Evolutionary conservation across 1,140 invertebrate species (phyloP).

Genomic region (Conus betulinus): DNA sequence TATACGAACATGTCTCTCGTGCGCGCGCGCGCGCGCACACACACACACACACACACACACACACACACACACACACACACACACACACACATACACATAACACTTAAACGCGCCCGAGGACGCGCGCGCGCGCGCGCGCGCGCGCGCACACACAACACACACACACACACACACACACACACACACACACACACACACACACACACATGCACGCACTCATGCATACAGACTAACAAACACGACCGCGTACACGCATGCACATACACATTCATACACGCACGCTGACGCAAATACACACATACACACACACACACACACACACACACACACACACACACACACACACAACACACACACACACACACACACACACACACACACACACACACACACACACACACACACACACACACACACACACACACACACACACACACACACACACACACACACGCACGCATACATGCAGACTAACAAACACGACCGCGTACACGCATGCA

Average conservation of each 20-base stretch:
- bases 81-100: too few relatives aligned
- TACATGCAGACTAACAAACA: neutral
- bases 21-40: too few relatives aligned
- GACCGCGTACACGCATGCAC: too few relatives aligned
- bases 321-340: neutral
- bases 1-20: too few relatives aligned
- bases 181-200: neutral
- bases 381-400: too few relatives aligned
- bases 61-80: neutral
- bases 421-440: neutral
- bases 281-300: neutral
- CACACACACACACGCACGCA: neutral
- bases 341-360: too few relatives aligned
- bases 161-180: neutral
- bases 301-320: slow-evolving; percentile 1
- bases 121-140: too few relatives aligned
- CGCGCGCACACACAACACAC: too few relatives aligned
- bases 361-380: too few relatives aligned
- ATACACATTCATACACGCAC: too few relatives aligned
- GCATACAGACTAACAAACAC: neutral
- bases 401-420: neutral
- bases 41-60: neutral
- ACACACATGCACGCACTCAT: neutral
- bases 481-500: too few relatives aligned
- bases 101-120: too few relatives aligned